Conservation (phyloP, 1,140 invertebrate genomes). For the Chelonus insularis region DNA sequence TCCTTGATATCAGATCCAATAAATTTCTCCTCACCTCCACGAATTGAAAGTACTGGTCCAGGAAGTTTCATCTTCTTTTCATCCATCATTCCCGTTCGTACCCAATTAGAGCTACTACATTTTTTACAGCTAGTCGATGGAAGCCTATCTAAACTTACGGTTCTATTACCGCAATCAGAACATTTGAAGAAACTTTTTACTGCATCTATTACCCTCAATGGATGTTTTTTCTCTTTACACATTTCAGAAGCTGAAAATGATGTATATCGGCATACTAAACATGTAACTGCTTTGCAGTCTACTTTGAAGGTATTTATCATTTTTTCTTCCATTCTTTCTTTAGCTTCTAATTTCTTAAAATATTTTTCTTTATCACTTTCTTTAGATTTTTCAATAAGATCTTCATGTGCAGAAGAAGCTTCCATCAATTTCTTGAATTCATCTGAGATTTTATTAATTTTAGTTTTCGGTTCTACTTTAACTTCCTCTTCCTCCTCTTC, state of each 20-base stretch:
- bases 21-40: slow-evolving; percentile 74
- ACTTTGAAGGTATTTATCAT: slow-evolving; percentile 85
- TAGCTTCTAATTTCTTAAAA: slow-evolving; percentile 84
- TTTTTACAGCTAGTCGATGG: slow-evolving; percentile 77
- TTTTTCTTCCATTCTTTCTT: slow-evolving; percentile 90
- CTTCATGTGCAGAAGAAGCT: slow-evolving; percentile 74
- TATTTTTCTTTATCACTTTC: slow-evolving; percentile 81
- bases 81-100: slow-evolving; percentile 78
- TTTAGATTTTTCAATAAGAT: slow-evolving; percentile 74
- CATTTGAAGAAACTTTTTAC: slow-evolving; percentile 91
- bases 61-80: slow-evolving; percentile 66
- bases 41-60: slow-evolving; percentile 65
- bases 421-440: slow-evolving; percentile 81
- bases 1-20: slow-evolving; percentile 63
- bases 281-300: slow-evolving; percentile 83
- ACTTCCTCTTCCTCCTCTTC: slow-evolving; percentile 55
- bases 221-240: slow-evolving; percentile 82
- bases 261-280: slow-evolving; percentile 87
- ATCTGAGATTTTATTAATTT: slow-evolving; percentile 61
- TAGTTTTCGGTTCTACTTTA: slow-evolving; percentile 58
- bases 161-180: slow-evolving; percentile 81
- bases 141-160: slow-evolving; percentile 74
- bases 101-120: slow-evolving; percentile 75
- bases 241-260: slow-evolving; percentile 80
- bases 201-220: slow-evolving; percentile 74